Base-by-base conservation (phyloP, 2,113 vertebrate genomes). In the Phalacrocorax pelagicus region DNA sequence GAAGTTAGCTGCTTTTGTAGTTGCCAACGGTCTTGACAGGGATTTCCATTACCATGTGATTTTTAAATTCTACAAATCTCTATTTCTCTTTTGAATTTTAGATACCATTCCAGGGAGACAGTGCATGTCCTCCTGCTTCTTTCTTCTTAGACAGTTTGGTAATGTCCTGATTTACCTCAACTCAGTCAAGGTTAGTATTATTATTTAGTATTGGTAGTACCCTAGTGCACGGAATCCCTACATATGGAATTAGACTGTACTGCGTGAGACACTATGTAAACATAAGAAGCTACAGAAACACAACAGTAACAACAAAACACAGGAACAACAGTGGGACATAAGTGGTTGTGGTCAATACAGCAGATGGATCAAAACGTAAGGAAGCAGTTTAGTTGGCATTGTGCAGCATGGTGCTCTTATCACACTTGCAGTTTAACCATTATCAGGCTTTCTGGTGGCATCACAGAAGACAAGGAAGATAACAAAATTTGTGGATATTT, bases 111-210 rank as follows among this genome's bases (percentile, higher is more conserved):
- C 99, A 34, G 99, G 99, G 47, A 98, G 99, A 88, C 99, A 99
- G 95, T 99, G 99, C 95, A 99, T 99, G 99, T 99, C 99, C 55
- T 99, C 99, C 71, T 99, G 98, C 94, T 99, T 99, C 97, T 99
- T 99, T 97, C 98, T 99, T 84, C 98, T 99, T 81, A 99, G 98
- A 84, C 99, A 99, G 85, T 99, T 99, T 98, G 98, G 99, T 95
- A 99, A 99, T 87, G 99, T 99, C 67, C 98, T 99, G 90, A 98
- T 99, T 88, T 99, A 99, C 97, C 99, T 99, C 92, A 99, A 99
- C 98, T 99, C 99, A 42, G 98, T 99, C 97, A 99, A 99, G 99
- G 99, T 99, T 84, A 95, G 98, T 98, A 86, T 72, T 66, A n/a
- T 67, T 80, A 61, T 72, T 85, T 92, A 42, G 10, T 66, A 47